Evolutionary conservation across 2,888 invertebrate species (phyloP), one percentile per base, ranked within the genome.

Genomic region (Monopis laevigella): DNA sequence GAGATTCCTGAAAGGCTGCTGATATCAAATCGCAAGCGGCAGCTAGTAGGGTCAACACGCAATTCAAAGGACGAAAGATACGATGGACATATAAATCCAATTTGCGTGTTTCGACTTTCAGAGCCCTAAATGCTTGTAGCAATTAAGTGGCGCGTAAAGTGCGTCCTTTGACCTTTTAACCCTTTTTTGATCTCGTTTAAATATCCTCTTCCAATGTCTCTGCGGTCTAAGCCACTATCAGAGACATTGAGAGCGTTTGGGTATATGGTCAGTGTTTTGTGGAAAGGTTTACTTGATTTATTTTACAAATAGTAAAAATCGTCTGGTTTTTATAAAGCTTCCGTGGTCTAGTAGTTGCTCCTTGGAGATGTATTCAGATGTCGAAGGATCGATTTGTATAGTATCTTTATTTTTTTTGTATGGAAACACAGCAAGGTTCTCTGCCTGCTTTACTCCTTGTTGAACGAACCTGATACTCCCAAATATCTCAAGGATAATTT

Each of bases 91-190:
- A 58, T 57, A 70, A 75, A 77, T 75, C 73, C 68, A 75, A 77
- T 75, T 78, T 72, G 62, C 59, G 59, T 67, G 63, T 66, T 70
- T 65, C 69, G 64, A 70, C 71, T 74, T 73, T 68, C 66, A 62
- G 56, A 60, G 60, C 59, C 54, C 41, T 45, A 45, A 46, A 46
- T 43, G 46, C 65, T 69, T 63, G 65, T 61, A 62, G 64, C 74
- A 74, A 77, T 74, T 74, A 77, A 73, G 59, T 64, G 70, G 63
- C 61, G 73, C 69, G 72, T 65, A 74, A 74, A 71, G 68, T 70
- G 67, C 65, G 62, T 59, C 53, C 48, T 52, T 54, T 60, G 59
- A 65, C 63, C 54, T 53, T 52, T 46, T 48, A 49, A 52, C 57
- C 65, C 59, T 61, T 62, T 63, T 65, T 61, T 58, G 60, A 58